Base-by-base conservation (phyloP, 2,888 invertebrate species). In the Ariolimax columbianus region DNA sequence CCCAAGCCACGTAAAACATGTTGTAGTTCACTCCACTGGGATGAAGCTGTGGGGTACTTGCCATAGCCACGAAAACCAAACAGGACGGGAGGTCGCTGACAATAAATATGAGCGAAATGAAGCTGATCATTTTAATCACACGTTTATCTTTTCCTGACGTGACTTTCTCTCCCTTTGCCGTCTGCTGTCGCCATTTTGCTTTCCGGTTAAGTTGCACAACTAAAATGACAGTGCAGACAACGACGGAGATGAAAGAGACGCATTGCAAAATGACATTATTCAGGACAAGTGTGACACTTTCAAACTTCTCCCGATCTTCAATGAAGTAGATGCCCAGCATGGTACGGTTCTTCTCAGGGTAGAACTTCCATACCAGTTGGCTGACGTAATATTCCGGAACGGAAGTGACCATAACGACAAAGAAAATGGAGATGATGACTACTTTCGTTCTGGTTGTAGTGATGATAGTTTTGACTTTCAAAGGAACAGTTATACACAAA, bases 291-390 rank as follows among this genome's bases (percentile, higher is more conserved):
- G 86, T 84, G 30, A 81, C 77, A 66, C 75, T 84, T 33, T 82
- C 85, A 19, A 80, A 83, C 38, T 66, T 73, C 19, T 73, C 83
- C 14, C 66, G 66, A 30, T 73, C 66, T 43, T 55, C 82, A 11
- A 83, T 23, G n/a, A 63, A 73, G 9, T 59, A 59, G 6, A 85
- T 78, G 23, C 79, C 78, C 68, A 85, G 47, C 83, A 87, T 63
- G 33, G 59, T 75, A 9, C 80, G 78, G 77, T 79, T 85, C n/a
- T 82, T 82, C 77, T 79, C 82, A 23, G 83, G 77, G 70, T 75
- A 80, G 43, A 85, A 85, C 40, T 83, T 83, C 43, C 85, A 83
- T 1, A 77, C 78, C 51, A 77, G 47, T 51, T 82, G 82, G 38
- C 33, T 75, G 51, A 79, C 82, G 38, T 72, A 59, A 55, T 55